phyloP scores from a whole-genome alignment of 1,140 invertebrate species.

The Drosophila obscura region DNA sequence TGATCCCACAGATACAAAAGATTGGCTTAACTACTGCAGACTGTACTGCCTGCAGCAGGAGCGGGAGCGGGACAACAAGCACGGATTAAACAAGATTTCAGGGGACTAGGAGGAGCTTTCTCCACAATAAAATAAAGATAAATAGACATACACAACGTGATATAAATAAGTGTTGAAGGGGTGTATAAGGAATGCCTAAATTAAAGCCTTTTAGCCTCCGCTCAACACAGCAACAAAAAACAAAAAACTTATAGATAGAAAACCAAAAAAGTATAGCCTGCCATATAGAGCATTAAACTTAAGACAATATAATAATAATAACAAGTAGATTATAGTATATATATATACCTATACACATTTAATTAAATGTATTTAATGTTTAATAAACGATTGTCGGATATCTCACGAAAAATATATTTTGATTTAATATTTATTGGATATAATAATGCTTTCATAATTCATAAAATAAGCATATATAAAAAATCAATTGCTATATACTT shows the following conservation, averaged over 20 bases:
- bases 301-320: slow-evolving; percentile 19
- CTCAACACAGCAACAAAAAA: not conserved
- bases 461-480: slow-evolving; percentile 12
- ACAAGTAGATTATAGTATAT: slow-evolving; percentile 22
- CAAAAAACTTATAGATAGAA: slow-evolving; percentile 9
- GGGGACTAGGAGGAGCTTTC: slow-evolving; percentile 3
- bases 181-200: slow-evolving; percentile 45
- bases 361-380: slow-evolving; percentile 2
- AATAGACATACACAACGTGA: slow-evolving; percentile 58
- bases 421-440: slow-evolving; percentile 44
- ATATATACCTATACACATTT: slow-evolving; percentile 30
- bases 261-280: slow-evolving; percentile 47
- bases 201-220: slow-evolving; percentile 14
- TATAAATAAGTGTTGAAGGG: slow-evolving; percentile 56
- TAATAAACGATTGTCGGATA: slow-evolving; percentile 15
- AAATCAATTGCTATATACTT: slow-evolving; percentile 46
- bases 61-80: slow-evolving; percentile 44
- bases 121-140: slow-evolving; percentile 8
- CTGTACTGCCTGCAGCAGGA: slow-evolving; percentile 55
- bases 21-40: slow-evolving; percentile 70
- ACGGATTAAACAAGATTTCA: slow-evolving; percentile 19
- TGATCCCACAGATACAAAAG: slow-evolving; percentile 74
- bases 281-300: slow-evolving; percentile 51
- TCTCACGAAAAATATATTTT: slow-evolving; percentile 14
- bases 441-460: slow-evolving; percentile 27